Percentiles rank a stretch among this genome's conserved stretches.
These are phyloP conservation scores for Euplagia quadripunctaria DNA, from an alignment of 2,888 invertebrate species.

Conservation along the genomic window DNA sequence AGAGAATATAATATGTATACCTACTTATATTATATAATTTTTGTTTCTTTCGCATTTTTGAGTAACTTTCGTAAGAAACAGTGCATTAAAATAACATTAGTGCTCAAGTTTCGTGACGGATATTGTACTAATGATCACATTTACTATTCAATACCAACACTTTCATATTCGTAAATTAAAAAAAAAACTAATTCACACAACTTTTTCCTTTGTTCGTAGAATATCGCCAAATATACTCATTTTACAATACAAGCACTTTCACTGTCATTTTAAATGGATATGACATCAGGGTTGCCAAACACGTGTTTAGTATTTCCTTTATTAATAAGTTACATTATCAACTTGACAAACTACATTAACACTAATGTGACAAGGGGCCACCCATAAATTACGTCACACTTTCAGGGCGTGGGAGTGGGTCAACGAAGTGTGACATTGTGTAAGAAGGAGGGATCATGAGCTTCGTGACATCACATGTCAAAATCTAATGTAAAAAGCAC, in stretches of 20 bases:
- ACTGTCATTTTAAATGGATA: constrained; percentile 26
- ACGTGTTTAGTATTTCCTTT: not conserved
- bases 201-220: constrained; percentile 43
- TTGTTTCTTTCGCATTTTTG: not conserved
- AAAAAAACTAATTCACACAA: constrained; percentile 2
- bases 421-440: too few relatives aligned
- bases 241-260: constrained; percentile 30
- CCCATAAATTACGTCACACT: too few relatives aligned
- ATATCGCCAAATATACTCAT: constrained; percentile 34
- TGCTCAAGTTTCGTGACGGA: constrained; percentile 1
- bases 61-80: not conserved
- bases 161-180: not conserved
- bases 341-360: too few relatives aligned
- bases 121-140: constrained; percentile 4
- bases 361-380: too few relatives aligned
- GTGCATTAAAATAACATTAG: not conserved
- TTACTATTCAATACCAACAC: not conserved
- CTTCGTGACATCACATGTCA: too few relatives aligned
- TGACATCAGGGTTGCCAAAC: constrained; percentile 16
- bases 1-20: not conserved
- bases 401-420: too few relatives aligned
- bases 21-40: not conserved
- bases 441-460: too few relatives aligned
- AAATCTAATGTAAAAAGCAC: too few relatives aligned
- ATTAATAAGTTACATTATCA: too few relatives aligned